Conservation (phyloP, 1,140 invertebrate species). For the Phymorhynchus buccinoides region DNA sequence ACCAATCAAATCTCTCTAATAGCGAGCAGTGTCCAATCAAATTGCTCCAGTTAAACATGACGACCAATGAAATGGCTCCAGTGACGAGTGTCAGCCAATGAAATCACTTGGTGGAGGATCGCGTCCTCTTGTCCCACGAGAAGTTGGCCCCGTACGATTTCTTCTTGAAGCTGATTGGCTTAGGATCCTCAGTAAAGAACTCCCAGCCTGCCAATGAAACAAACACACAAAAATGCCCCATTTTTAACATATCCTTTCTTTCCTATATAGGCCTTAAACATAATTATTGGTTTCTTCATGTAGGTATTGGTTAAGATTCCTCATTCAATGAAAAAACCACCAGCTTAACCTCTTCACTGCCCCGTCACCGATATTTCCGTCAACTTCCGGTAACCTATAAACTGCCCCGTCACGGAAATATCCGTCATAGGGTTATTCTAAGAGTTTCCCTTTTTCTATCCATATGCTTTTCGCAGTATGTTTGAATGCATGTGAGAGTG, state of each 20-base stretch:
- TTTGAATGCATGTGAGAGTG: no score
- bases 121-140: conserved; percentile 95
- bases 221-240: not conserved
- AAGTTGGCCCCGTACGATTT: conserved; percentile 96
- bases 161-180: conserved; percentile 80
- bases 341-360: no score
- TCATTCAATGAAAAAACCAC: not conserved
- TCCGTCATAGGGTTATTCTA: no score
- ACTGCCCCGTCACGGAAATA: no score
- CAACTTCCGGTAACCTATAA: no score
- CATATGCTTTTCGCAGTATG: no score
- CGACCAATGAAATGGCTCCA: not conserved
- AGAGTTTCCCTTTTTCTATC: no score
- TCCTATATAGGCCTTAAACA: not conserved
- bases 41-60: not conserved
- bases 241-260: not conserved
- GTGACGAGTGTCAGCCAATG: not conserved
- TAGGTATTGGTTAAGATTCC: not conserved
- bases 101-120: conserved; percentile 91
- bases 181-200: conserved; percentile 85
- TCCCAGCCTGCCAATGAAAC: conserved; percentile 78
- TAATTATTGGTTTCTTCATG: not conserved
- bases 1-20: not conserved
- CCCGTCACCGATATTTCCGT: no score
- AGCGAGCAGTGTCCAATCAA: not conserved